These are phyloP conservation scores for Platichthys stellatus DNA, from an alignment of 2,113 vertebrate species.

Conservation along the genomic window DNA sequence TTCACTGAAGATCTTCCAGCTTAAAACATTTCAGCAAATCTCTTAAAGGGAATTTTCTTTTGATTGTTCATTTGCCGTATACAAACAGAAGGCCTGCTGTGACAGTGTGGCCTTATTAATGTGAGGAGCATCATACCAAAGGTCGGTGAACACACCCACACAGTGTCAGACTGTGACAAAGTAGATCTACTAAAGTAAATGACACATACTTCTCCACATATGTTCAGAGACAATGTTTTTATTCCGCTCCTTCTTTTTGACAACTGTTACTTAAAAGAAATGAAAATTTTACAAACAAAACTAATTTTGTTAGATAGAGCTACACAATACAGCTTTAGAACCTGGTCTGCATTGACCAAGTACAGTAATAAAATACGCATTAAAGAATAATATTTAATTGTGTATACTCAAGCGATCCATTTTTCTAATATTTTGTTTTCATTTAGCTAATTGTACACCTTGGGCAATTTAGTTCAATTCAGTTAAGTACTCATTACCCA, in stretches of 20 bases:
- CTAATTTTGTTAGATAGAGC: background rate
- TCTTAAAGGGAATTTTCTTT: background rate
- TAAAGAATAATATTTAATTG: background rate
- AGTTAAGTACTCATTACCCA: too few species aligned
- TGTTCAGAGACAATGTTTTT: background rate
- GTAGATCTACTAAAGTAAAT: background rate
- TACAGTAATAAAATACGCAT: background rate
- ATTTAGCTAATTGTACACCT: too few species aligned
- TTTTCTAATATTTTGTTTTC: background rate
- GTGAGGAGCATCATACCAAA: background rate
- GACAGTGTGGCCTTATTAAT: slow-evolving; percentile 1
- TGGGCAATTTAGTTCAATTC: too few species aligned
- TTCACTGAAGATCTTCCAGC: slow-evolving; percentile 7
- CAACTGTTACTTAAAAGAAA: too few species aligned
- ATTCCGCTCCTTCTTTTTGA: too few species aligned
- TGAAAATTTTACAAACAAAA: too few species aligned
- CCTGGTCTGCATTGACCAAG: background rate
- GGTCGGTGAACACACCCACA: background rate
- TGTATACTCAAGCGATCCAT: background rate
- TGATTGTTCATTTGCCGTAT: slow-evolving; percentile 24
- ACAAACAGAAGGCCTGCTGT: background rate
- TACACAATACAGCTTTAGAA: background rate
- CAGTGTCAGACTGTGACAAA: background rate
- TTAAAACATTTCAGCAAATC: slow-evolving; percentile 4
- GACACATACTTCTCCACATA: background rate